Conservation (phyloP, 2,113 vertebrate genomes). For the Hylia prasina region DNA sequence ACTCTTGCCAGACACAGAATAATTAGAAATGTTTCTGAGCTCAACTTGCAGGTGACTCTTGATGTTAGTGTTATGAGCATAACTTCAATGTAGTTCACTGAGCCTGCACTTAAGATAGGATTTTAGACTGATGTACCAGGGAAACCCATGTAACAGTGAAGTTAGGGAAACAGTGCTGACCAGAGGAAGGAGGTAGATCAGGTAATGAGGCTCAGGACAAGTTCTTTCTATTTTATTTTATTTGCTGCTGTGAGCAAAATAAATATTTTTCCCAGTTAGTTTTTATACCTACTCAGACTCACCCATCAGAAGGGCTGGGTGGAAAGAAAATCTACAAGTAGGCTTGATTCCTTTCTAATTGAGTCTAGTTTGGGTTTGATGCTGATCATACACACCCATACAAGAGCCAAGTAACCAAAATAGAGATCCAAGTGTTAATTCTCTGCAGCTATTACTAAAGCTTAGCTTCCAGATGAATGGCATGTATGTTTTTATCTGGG, state of each 20-base stretch:
- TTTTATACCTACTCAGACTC: neutral
- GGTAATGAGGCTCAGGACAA: neutral
- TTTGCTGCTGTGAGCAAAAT: neutral
- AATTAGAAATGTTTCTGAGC: neutral
- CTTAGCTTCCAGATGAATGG: neutral
- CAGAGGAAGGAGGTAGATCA: neutral
- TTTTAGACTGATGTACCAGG: neutral
- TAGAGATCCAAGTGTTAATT: neutral
- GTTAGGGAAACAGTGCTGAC: neutral
- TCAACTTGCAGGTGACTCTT: neutral
- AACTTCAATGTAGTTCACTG: neutral
- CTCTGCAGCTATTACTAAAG: neutral
- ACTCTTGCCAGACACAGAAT: neutral
- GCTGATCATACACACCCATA: rapidly evolving
- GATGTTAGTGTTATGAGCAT: neutral
- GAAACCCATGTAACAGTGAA: neutral
- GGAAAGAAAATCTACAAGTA: neutral
- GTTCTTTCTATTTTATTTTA: neutral
- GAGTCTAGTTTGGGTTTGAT: neutral
- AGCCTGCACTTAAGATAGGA: neutral
- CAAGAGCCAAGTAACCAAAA: neutral
- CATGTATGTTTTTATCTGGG: neutral
- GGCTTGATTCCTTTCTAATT: neutral
- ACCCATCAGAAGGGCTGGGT: neutral
- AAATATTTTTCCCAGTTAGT: neutral